Percentiles rank a stretch among this genome's conserved stretches.
Conservation (phyloP, 2,797 vertebrate species). For the Spea hammondii region DNA sequence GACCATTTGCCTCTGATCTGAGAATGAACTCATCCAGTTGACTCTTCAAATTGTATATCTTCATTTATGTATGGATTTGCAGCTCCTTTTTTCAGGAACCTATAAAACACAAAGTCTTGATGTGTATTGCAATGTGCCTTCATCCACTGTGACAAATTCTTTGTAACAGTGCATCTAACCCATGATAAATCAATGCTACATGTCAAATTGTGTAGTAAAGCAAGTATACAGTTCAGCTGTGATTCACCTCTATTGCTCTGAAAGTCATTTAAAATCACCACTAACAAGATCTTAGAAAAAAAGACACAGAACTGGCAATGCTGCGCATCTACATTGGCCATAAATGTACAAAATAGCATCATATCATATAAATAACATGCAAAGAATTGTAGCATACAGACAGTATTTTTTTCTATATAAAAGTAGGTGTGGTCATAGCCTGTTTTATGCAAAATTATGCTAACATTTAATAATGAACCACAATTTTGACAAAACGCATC, state of each 20-base stretch:
- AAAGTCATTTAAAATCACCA: conserved; percentile 7
- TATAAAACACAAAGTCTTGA: conserved; percentile 23
- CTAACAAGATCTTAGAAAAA: not conserved
- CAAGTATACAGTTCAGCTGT: conserved; percentile 12
- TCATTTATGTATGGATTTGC: not conserved
- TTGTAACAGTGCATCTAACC: conserved; percentile 23
- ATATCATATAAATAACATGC: too few species aligned
- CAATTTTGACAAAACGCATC: too few species aligned
- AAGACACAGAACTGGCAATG: not conserved
- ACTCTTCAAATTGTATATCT: too few species aligned
- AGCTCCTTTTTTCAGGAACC: conserved; percentile 1
- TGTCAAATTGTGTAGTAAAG: conserved; percentile 25
- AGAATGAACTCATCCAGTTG: too few species aligned
- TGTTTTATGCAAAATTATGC: too few species aligned
- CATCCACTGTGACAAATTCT: conserved; percentile 23
- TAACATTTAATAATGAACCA: too few species aligned
- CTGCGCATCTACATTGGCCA: too few species aligned
- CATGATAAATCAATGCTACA: conserved; percentile 21
- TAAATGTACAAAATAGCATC: too few species aligned
- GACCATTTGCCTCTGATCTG: too few species aligned
- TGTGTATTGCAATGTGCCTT: conserved; percentile 10
- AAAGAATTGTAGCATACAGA: too few species aligned
- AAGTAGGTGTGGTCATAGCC: too few species aligned
- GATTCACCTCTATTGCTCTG: conserved; percentile 6
- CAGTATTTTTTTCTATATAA: too few species aligned